phyloP scores from a whole-genome alignment of 2,113 vertebrate genomes.

The Motacilla alba region DNA sequence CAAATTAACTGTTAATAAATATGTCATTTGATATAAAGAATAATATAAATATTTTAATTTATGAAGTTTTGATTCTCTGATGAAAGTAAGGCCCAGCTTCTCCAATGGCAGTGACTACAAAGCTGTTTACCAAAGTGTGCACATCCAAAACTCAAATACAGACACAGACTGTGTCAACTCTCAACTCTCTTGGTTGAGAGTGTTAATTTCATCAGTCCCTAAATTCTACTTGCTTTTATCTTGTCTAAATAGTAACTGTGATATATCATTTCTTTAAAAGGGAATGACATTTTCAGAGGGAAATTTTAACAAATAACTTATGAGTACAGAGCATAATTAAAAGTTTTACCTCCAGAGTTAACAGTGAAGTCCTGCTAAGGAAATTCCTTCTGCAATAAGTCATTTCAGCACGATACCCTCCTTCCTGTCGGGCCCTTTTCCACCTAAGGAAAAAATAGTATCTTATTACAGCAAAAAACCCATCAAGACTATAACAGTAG shows the following conservation, averaged over 20 bases:
- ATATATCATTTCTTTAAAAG: neutral
- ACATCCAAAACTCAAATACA: neutral
- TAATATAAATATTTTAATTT: neutral
- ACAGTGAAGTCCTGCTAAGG: constrained; percentile 87
- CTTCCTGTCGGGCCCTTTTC: constrained; percentile 82
- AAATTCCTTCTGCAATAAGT: constrained; percentile 89
- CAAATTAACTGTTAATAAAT: neutral
- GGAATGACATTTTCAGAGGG: neutral
- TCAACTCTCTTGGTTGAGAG: accelerated
- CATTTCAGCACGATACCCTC: constrained; percentile 82
- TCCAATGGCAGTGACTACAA: neutral
- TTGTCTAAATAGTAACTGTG: neutral
- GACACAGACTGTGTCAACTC: too few relatives aligned
- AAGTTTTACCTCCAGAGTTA: constrained; percentile 86
- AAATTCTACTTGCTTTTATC: neutral
- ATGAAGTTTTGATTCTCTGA: neutral
- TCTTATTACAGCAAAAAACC: neutral
- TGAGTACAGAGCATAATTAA: neutral
- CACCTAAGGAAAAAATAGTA: constrained; percentile 72
- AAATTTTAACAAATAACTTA: neutral
- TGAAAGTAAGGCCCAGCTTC: neutral
- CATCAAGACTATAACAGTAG: neutral
- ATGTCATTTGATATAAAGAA: neutral
- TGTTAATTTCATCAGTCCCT: neutral
- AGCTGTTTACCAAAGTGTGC: neutral